Evolutionary conservation across 2,888 invertebrate species (phyloP).

Genomic region (Thalpophila matura): DNA sequence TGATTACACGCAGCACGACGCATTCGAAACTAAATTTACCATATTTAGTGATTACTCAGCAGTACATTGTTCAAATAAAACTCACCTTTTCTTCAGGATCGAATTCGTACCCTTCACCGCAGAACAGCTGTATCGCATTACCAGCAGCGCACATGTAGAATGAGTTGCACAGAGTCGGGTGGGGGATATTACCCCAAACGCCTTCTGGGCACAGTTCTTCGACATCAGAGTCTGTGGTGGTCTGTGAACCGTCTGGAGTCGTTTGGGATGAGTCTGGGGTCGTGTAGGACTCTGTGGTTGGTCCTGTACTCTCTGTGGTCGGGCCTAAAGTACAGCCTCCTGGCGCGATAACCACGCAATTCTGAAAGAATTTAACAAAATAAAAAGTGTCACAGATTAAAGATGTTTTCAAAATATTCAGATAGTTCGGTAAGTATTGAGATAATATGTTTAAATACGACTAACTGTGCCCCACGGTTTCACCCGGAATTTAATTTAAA

Average conservation of each 20-base stretch:
- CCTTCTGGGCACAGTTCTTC: slow-evolving; percentile 64
- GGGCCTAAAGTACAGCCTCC: slow-evolving; percentile 46
- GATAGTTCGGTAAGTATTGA: neutral
- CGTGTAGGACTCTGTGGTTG: slow-evolving; percentile 11
- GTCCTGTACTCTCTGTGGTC: neutral
- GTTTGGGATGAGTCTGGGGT: slow-evolving; percentile 1
- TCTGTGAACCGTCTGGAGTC: slow-evolving; percentile 12
- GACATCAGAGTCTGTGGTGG: slow-evolving; percentile 30
- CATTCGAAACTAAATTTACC: too few relatives aligned
- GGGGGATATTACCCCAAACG: slow-evolving; percentile 65
- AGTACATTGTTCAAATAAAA: too few relatives aligned
- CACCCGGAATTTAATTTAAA: too few relatives aligned
- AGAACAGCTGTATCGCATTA: slow-evolving; percentile 58
- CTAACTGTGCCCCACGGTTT: too few relatives aligned
- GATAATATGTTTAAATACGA: too few relatives aligned
- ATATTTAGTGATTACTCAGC: too few relatives aligned
- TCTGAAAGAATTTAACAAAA: slow-evolving; percentile 37
- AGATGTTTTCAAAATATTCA: too few relatives aligned
- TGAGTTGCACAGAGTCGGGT: slow-evolving; percentile 41
- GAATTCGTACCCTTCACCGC: slow-evolving; percentile 68
- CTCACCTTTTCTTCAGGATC: slow-evolving; percentile 47
- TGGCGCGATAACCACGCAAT: slow-evolving; percentile 33
- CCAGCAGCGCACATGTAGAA: slow-evolving; percentile 68
- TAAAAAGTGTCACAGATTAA: too few relatives aligned
- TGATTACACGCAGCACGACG: too few relatives aligned